Conservation (phyloP, 2,888 invertebrate genomes). For the Anagyrus pseudococci region DNA sequence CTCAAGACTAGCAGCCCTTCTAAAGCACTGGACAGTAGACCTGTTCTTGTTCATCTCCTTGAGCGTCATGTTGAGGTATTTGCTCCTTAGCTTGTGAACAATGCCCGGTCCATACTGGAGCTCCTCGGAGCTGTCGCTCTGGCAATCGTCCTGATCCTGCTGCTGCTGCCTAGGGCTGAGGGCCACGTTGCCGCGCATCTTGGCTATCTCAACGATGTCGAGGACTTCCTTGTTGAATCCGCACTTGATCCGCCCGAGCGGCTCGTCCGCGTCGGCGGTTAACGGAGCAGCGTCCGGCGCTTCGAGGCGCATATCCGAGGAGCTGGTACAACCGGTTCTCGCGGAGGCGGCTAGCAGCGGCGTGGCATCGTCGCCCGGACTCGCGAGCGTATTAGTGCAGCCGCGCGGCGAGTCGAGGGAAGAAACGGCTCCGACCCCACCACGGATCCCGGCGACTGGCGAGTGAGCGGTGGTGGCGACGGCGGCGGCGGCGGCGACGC, state of each 20-base stretch:
- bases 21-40: constrained; percentile 72
- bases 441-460: constrained; percentile 29
- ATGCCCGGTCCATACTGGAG: constrained; percentile 91
- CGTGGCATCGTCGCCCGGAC: constrained; percentile 21
- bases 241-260: constrained; percentile 53
- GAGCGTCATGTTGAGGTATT: constrained; percentile 84
- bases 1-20: constrained; percentile 85
- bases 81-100: constrained; percentile 84
- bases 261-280: constrained; percentile 56
- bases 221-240: constrained; percentile 53
- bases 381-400: constrained; percentile 28
- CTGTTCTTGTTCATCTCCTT: constrained; percentile 72
- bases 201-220: constrained; percentile 42
- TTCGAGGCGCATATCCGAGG: constrained; percentile 40
- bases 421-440: constrained; percentile 21
- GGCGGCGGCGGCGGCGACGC: constrained; percentile 8
- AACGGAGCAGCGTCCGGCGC: constrained; percentile 45
- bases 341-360: constrained; percentile 8
- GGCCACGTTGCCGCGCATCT: constrained; percentile 26
- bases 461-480: constrained; percentile 15
- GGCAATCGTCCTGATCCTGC: constrained; percentile 52
- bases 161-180: neutral
- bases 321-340: constrained; percentile 1
- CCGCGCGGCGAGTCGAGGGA: neutral
- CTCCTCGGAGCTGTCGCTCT: constrained; percentile 75